Evolutionary conservation across 2,113 vertebrate species (phyloP), one percentile per base, ranked within the genome.

Genomic region (Pollachius pollachius): DNA sequence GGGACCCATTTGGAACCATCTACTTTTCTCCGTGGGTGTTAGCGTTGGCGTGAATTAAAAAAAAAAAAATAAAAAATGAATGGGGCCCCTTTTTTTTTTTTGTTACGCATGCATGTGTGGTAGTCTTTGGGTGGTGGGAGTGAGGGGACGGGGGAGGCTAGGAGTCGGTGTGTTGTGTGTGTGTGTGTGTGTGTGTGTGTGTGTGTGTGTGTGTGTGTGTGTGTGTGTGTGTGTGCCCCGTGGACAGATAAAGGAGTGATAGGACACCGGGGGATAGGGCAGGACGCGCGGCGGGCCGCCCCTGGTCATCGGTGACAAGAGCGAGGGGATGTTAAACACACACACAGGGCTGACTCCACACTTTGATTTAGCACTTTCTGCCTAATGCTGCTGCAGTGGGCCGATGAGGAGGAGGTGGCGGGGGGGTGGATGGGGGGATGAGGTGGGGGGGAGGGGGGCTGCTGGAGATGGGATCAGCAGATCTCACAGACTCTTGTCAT

Each of bases 241-340:
- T 89, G 90, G 90, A 91, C 90, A 89, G 87, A 90, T 89, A 91
- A 90, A 89, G 88, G 87, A 91, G 85, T 89, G 90, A 91, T 91
- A 89, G 90, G 84, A 90, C 90, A 89, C 85, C 76, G 82, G 90
- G 89, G 90, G 89, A 89, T 91, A 85, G 87, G 89, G 87, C 89
- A 89, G 89, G 90, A 91, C 89, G 89, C 87, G 82, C 85, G 88
- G 86, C 89, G 75, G 86, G 76, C 85, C 87, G 85, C 87, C 89
- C 89, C 89, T 91, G 89, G 87, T 91, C 90, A 88, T 89, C 85
- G 87, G 83, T 88, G 90, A 91, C 90, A 91, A 86, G 90, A 89
- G 85, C 87, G 77, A 78, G 85, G 88, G 90, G 89, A 89, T 74
- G 87, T 84, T 91, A 90, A 91, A 89, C 88, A 91, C 87, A 88